phyloP scores from a whole-genome alignment of 2,888 invertebrate genomes.

The Matsumyia berberina region DNA sequence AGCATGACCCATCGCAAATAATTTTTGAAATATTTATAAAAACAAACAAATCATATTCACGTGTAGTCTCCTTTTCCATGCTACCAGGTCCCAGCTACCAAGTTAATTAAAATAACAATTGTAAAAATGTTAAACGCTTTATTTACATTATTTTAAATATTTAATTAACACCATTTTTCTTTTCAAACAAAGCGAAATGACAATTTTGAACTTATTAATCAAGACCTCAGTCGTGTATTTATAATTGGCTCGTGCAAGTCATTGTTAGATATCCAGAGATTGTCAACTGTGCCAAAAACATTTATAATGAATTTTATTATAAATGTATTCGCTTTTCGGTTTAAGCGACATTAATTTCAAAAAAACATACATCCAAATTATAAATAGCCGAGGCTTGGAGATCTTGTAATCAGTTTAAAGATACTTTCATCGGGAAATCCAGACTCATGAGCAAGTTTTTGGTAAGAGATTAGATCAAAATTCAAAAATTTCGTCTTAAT shows the following conservation, averaged over 20 bases:
- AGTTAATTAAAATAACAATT: slow-evolving; percentile 11
- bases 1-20: background rate
- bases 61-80: background rate
- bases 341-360: background rate
- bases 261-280: slow-evolving; percentile 16
- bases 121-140: slow-evolving; percentile 22
- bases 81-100: background rate
- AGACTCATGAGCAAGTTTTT: slow-evolving; percentile 24
- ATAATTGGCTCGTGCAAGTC: slow-evolving; percentile 15
- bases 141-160: slow-evolving; percentile 24
- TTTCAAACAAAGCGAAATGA: slow-evolving; percentile 6
- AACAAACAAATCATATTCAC: slow-evolving; percentile 5
- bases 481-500: no score
- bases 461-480: background rate
- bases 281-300: slow-evolving; percentile 17
- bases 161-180: slow-evolving; percentile 17
- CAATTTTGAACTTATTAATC: slow-evolving; percentile 8
- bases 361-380: slow-evolving; percentile 21
- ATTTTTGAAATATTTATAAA: slow-evolving; percentile 3
- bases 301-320: slow-evolving; percentile 25
- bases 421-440: slow-evolving; percentile 11
- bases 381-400: slow-evolving; percentile 25
- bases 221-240: slow-evolving; percentile 17
- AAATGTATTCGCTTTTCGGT: slow-evolving; percentile 11
- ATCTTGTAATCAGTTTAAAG: slow-evolving; percentile 25